Evolutionary conservation across 2,888 invertebrate species (phyloP), one percentile per base, ranked within the genome.

Genomic region (Blomia tropicalis): DNA sequence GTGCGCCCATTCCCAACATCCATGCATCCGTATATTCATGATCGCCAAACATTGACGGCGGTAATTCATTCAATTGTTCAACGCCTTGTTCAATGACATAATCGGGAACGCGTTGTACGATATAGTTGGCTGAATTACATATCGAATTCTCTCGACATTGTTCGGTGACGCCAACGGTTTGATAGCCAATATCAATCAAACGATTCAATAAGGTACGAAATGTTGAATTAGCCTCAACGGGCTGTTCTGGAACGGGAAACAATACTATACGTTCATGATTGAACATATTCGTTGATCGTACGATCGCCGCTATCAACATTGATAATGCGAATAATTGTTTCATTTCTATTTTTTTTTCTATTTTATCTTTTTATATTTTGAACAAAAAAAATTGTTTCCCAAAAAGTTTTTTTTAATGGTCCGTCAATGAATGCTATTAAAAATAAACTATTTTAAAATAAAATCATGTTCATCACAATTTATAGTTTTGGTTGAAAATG

Each of bases 21-120:
- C 56, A 56, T 11, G 56, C 56, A 31, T 56, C 29, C 19, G 56
- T 56, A 5, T 56, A 56, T 14, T 56, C 56, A 25, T 56, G 56
- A 29, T 56, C 14, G 2, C 56, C 56, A 31, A 56, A 36, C 36
- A 25, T 29, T 56, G n/a, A 19, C 2, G 36, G 14, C 2, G 56
- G 56, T 14, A 56, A 31, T n/a, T 56, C 14, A 14, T 27, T 31
- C 19, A 56, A 22, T 2, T 23, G n/a, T 11, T 31, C 36, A 3
- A 14, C 11, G 11, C 56, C 31, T 14, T 56, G 23, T 17, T 2
- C 4, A 19, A 25, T 29, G 56, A 56, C n/a, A 27, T 19, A 32
- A 2, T 23, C 56, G 19, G 56, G 56, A 27, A 56, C 23, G 2
- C 29, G n/a, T 2, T 17, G 17, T 2, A 31, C 29, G 23, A 56